Conservation (phyloP, 2,888 invertebrate genomes). For the Morpho achilles region DNA sequence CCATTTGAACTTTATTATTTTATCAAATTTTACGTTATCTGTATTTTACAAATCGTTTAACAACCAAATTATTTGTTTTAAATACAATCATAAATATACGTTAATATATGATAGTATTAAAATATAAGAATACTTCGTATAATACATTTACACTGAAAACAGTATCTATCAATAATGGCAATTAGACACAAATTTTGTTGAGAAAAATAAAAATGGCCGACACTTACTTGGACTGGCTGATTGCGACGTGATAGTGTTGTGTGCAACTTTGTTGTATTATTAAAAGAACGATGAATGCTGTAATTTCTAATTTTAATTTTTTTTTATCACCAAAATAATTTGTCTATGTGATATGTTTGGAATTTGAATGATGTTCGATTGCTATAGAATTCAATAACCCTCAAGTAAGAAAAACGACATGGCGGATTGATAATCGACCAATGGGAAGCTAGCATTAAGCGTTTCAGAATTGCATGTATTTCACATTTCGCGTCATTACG, state of each 20-base stretch:
- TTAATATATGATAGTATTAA: neutral
- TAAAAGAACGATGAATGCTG: constrained; percentile 18
- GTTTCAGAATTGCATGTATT: constrained; percentile 82
- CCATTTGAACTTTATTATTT: no score
- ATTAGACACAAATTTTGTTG: no score
- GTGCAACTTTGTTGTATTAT: constrained; percentile 21
- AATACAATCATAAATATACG: neutral
- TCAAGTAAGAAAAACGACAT: constrained; percentile 77
- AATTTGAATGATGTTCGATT: constrained; percentile 23
- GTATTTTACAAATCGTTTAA: neutral
- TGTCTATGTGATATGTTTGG: constrained; percentile 13
- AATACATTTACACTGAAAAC: no score
- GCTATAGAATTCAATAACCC: constrained; percentile 50
- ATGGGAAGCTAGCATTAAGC: constrained; percentile 83
- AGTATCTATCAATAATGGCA: no score
- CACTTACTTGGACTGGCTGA: constrained; percentile 29
- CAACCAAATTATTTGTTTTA: neutral
- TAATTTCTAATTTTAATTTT: constrained; percentile 14
- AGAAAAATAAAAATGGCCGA: constrained; percentile 29
- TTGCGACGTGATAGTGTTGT: constrained; percentile 31
- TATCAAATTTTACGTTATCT: no score
- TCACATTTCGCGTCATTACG: constrained; percentile 85
- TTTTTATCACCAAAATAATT: constrained; percentile 15
- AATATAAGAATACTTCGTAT: neutral
- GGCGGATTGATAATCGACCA: constrained; percentile 84